Percentiles rank a stretch among this genome's conserved stretches.
Evolutionary conservation across 2,797 vertebrate genomes (phyloP).

Genomic region (Muraenolepis orangiensis): DNA sequence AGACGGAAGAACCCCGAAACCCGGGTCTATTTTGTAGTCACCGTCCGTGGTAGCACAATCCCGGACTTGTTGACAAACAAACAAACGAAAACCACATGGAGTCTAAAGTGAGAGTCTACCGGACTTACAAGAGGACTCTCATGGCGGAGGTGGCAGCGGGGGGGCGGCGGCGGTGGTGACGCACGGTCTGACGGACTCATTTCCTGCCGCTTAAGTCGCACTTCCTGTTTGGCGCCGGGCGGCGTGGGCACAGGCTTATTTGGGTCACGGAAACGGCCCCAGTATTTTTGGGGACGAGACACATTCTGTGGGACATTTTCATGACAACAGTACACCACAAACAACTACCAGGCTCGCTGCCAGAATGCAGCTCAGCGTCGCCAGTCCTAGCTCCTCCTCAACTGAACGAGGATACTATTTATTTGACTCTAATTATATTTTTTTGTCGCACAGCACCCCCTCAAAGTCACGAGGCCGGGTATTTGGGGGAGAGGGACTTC

Average conservation of each 20-base stretch:
- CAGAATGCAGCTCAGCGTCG: conserved; percentile 3
- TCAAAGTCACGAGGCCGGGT: neutral
- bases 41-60: conserved; percentile 49
- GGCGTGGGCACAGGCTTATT: conserved; percentile 41
- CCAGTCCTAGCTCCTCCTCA: neutral
- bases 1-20: neutral
- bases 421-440: conserved; percentile 25
- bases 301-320: conserved; percentile 13
- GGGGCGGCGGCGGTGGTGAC: conserved; percentile 45
- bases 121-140: conserved; percentile 36
- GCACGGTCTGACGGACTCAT: conserved; percentile 59
- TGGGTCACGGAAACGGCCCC: conserved; percentile 35
- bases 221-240: conserved; percentile 62
- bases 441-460: conserved; percentile 34
- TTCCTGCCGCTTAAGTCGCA: conserved; percentile 49
- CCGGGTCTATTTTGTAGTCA: conserved; percentile 54
- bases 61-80: conserved; percentile 41
- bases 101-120: conserved; percentile 53
- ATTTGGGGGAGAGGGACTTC: neutral
- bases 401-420: no score
- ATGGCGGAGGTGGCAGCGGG: conserved; percentile 56
- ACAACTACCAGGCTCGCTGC: conserved; percentile 14
- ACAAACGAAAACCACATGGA: conserved; percentile 64
- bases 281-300: conserved; percentile 29
- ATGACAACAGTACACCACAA: conserved; percentile 21